Conservation (phyloP, 2,888 invertebrate genomes). For the Lathronympha strigana region DNA sequence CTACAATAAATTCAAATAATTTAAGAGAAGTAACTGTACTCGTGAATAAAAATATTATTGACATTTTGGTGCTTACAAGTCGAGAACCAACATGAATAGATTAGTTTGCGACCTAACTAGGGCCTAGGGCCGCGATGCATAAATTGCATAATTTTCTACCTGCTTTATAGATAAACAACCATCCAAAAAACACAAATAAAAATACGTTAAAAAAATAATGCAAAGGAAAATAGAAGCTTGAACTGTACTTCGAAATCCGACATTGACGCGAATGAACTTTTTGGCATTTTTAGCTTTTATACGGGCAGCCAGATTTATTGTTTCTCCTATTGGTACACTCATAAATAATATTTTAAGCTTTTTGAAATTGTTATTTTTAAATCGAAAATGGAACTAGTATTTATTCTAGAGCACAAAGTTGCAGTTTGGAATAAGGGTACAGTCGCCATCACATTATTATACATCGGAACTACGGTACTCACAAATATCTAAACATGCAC, state of each 20-base stretch:
- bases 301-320: slow-evolving; percentile 32
- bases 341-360: slow-evolving; percentile 36
- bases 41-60: too few species aligned
- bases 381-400: background rate
- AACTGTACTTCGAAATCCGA: slow-evolving; percentile 26
- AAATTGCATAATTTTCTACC: too few species aligned
- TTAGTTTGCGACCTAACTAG: too few species aligned
- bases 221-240: background rate
- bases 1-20: too few species aligned
- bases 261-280: slow-evolving; percentile 21
- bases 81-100: too few species aligned
- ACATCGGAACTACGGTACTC: too few species aligned
- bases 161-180: too few species aligned
- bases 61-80: too few species aligned
- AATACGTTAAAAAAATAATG: background rate
- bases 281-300: slow-evolving; percentile 17
- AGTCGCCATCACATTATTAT: too few species aligned
- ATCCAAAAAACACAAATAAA: background rate
- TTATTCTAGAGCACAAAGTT: background rate
- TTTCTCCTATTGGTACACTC: slow-evolving; percentile 27
- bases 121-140: too few species aligned
- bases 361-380: slow-evolving; percentile 12
- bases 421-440: background rate
- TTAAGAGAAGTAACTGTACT: too few species aligned
- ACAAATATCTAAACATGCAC: too few species aligned